Evolutionary conservation across 2,888 invertebrate species (phyloP), one percentile per base, ranked within the genome.

Genomic region (Monochamus alternatus): DNA sequence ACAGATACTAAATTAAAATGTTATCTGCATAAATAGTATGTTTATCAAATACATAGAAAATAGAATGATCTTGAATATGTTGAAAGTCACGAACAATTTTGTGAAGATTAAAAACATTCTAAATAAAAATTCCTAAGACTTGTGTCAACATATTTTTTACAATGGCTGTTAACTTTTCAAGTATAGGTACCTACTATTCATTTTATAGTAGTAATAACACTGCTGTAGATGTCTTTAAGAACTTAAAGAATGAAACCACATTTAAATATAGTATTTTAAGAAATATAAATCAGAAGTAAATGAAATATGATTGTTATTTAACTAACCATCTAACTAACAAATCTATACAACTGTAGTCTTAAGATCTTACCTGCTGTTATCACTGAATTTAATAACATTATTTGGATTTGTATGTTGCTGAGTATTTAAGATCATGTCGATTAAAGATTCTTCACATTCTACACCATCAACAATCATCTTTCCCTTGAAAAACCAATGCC

Each of bases 401-500:
- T 99, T 99, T 30, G 91, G 89, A 90, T 98, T 98, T 8, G 96
- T 95, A 81, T 91, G 89, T 5, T 92, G 90, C 87, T 98, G 98
- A 0, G 99, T 99, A 60, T 94, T 93, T 85, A 96, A 95, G 65
- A 99, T 97, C 95, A 98, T 95, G 86, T 96, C 94, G 84, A 99
- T 95, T 10, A 99, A 90, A 0, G 97, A 96, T 85, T 95, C 91
- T n/a, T 94, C 90, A 80, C 94, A 90, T 85, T 94, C 93, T 82
- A 93, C 89, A 0, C 95, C 97, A 90, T 98, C 96, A 65, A 98
- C 91, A 66, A 96, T 89, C 90, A 98, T 93, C 86, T 93, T 93
- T 0, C 98, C 98, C 91, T 96, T 96, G 89, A 99, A 99, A 90
- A 99, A 99, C 99, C 99, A 99, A 91, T 99, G 99, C 5, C 99